Conservation (phyloP, 2,797 vertebrate species). For the Chrysocyon brachyurus region DNA sequence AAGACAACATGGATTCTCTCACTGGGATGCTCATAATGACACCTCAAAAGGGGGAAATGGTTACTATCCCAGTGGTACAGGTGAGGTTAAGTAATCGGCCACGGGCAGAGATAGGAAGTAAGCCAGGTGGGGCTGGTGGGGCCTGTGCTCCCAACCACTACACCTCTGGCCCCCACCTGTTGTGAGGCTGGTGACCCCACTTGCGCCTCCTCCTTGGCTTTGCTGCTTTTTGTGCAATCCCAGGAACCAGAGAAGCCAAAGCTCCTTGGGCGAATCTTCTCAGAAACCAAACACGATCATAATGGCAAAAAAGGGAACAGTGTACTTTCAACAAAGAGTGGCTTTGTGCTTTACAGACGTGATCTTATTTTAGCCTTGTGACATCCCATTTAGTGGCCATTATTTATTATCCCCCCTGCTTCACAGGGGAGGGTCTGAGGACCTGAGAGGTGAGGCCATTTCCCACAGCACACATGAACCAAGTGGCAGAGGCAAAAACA, state of each 20-base stretch:
- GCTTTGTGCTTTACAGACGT: neutral
- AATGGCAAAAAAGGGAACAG: neutral
- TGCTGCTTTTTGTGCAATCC: neutral
- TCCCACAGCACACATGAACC: neutral
- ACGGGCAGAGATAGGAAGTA: neutral
- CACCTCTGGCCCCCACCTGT: rapidly evolving
- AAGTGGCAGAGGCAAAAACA: neutral
- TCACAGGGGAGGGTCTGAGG: neutral
- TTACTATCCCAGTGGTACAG: neutral
- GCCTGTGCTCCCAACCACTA: neutral
- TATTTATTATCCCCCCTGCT: neutral
- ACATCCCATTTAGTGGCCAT: neutral
- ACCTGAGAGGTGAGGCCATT: neutral
- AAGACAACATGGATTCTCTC: neutral
- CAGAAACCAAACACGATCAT: neutral
- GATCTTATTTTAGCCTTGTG: neutral
- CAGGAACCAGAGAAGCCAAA: neutral
- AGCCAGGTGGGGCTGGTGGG: neutral
- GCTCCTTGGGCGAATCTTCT: neutral
- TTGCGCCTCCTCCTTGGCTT: neutral
- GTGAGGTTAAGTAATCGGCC: neutral
- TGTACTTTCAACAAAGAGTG: rapidly evolving
- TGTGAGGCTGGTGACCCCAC: neutral
- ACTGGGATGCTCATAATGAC: neutral
- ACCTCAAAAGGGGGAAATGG: neutral